Evolutionary conservation across 2,888 invertebrate genomes (phyloP), one percentile per base, ranked within the genome.

Genomic region (Hymenopus coronatus): DNA sequence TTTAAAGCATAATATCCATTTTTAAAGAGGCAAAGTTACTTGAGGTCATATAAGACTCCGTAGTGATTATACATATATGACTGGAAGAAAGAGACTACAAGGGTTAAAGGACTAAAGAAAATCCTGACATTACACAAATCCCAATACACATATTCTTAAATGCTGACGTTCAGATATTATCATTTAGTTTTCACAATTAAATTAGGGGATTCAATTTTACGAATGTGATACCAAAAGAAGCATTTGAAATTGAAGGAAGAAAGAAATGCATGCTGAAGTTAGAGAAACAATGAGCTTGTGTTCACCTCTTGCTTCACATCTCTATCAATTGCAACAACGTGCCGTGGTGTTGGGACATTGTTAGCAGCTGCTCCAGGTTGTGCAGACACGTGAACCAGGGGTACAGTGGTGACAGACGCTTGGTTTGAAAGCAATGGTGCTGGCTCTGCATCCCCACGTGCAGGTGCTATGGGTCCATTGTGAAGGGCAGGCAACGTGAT

Each of bases 401-500:
- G 87, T 28, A 87, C 87, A 81, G 86, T 86, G 86, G 25, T 86
- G 27, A 70, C 28, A 27, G 87, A 8, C 28, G 30, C 82, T 30
- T 85, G 85, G 40, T 46, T 85, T 46, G 46, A 85, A 28, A 85
- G 85, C n/a, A 85, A 54, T 46, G 85, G 85, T 85, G 46, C 27
- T n/a, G 54, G n/a, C 15, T 54, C 46, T 20, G 6, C 46, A 14
- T 46, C 85, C 1, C 85, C 46, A 28, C 15, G 87, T 86, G 86
- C 28, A 82, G 87, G 82, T 82, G 82, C 87, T 33, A 85, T 85
- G 27, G 85, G 82, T 28, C 88, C 88, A 85, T 88, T 88, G 82
- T 85, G 88, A 12, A 88, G 81, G 30, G 82, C 82, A 33, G 88
- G 88, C 88, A 88, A 40, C 85, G 88, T 88, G 85, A 88, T n/a